Evolutionary conservation across 2,113 vertebrate species (phyloP), one percentile per base, ranked within the genome.

Genomic region (Camelus bactrianus): DNA sequence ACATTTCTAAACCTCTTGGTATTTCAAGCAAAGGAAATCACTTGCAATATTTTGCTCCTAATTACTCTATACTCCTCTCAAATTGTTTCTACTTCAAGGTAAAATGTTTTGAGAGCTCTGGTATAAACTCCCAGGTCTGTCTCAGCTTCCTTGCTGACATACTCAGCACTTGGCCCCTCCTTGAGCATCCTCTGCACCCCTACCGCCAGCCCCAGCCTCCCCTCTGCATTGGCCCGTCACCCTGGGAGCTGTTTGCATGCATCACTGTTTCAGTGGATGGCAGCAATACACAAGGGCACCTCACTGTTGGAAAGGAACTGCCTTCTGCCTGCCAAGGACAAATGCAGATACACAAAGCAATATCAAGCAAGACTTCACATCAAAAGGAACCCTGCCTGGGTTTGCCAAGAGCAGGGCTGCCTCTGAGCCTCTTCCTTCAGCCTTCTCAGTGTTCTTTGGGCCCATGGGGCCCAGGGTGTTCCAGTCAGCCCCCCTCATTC

Each of bases 311-410:
- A 97, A 76, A 84, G 89, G 77, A 97, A 80, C 88, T 69, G 65
- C 89, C 64, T 91, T 75, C 62, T 70, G 83, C 60, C 87, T 97
- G 96, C 97, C 97, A 97, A 95, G 95, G 97, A 91, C 97, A 97
- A 93, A 82, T 50, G 89, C 80, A 80, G 97, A 95, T 70, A 65
- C 77, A 97, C 85, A 96, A 73, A 96, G 91, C 80, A 91, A 24
- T 82, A 96, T 95, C 90, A 91, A 95, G 95, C 88, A 95, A 95
- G 94, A 88, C 90, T 95, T 86, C 91, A 86, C 94, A 91, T 98
- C 92, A 95, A 97, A 97, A 95, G 60, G 30, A 95, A 62, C 38
- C 30, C 89, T 96, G 97, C 69, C 82, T 20, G 52, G 82, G 84
- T 92, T 95, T 97, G 97, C 97, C 97, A 97, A 96, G 90, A 72